These are phyloP conservation scores for Leuciscus idus DNA, from an alignment of 2,113 vertebrate genomes.

Conservation along the genomic window DNA sequence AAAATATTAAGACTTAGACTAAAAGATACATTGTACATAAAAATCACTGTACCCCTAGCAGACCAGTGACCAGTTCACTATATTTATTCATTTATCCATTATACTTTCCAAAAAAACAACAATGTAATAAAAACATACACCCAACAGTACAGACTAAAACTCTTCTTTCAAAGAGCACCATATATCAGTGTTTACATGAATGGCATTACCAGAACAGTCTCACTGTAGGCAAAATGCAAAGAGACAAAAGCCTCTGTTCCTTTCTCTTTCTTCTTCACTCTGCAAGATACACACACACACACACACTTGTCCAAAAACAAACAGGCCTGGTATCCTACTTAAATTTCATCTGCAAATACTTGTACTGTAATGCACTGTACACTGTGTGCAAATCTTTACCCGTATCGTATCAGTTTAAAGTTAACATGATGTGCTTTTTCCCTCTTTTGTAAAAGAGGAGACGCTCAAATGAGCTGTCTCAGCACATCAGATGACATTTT, in stretches of 20 bases:
- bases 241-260: not conserved
- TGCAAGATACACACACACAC: not conserved
- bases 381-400: conserved; percentile 19
- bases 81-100: not conserved
- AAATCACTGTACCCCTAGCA: not conserved
- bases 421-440: conserved; percentile 50
- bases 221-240: not conserved
- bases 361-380: not conserved
- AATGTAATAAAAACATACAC: not conserved
- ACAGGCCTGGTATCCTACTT: not conserved
- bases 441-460: conserved; percentile 36
- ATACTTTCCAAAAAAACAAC: not conserved
- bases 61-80: not conserved
- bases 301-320: not conserved
- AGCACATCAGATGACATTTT: conserved; percentile 68
- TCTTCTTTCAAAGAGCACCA: not conserved
- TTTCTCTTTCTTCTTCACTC: not conserved
- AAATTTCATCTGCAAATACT: not conserved
- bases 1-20: not conserved
- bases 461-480: conserved; percentile 64
- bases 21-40: not conserved
- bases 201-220: conserved; percentile 9
- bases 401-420: conserved; percentile 11
- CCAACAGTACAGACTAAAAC: not conserved
- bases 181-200: not conserved